These are phyloP conservation scores for Boloria euphrosyne DNA, from an alignment of 2,888 invertebrate species.

Conservation along the genomic window DNA sequence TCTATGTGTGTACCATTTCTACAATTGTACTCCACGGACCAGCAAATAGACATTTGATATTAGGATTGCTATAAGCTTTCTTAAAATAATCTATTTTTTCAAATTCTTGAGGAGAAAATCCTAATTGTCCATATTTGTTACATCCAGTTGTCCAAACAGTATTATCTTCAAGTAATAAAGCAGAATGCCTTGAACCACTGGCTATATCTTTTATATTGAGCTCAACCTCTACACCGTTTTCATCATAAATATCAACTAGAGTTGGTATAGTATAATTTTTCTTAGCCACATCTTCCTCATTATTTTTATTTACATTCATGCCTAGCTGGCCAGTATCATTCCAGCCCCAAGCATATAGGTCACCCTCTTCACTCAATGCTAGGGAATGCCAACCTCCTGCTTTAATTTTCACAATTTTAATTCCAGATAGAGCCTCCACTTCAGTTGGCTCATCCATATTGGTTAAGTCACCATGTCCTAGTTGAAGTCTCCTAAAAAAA, in stretches of 20 bases:
- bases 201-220: slow-evolving; percentile 83
- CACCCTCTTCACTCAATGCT: slow-evolving; percentile 89
- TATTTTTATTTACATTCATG: slow-evolving; percentile 66
- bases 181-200: slow-evolving; percentile 90
- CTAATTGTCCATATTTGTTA: slow-evolving; percentile 92
- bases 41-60: slow-evolving; percentile 53
- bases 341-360: slow-evolving; percentile 95
- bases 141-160: slow-evolving; percentile 89
- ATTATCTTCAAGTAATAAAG: slow-evolving; percentile 85
- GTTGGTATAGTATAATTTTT: slow-evolving; percentile 63
- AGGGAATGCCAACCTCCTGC: slow-evolving; percentile 95
- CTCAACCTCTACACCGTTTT: slow-evolving; percentile 66
- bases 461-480: slow-evolving; percentile 89
- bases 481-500: slow-evolving; percentile 89
- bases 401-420: slow-evolving; percentile 86
- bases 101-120: slow-evolving; percentile 58
- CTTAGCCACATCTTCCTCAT: slow-evolving; percentile 40
- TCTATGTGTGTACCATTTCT: slow-evolving; percentile 21
- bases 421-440: slow-evolving; percentile 88
- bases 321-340: slow-evolving; percentile 94
- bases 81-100: slow-evolving; percentile 57
- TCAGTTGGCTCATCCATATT: slow-evolving; percentile 84
- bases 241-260: slow-evolving; percentile 65
- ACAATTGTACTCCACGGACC: slow-evolving; percentile 70
- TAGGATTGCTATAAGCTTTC: slow-evolving; percentile 53